A percentile compares a stretch with the other conserved stretches of the same genome.
Evolutionary conservation across 2,113 vertebrate species (phyloP).

Genomic region (Macrotis lagotis): DNA sequence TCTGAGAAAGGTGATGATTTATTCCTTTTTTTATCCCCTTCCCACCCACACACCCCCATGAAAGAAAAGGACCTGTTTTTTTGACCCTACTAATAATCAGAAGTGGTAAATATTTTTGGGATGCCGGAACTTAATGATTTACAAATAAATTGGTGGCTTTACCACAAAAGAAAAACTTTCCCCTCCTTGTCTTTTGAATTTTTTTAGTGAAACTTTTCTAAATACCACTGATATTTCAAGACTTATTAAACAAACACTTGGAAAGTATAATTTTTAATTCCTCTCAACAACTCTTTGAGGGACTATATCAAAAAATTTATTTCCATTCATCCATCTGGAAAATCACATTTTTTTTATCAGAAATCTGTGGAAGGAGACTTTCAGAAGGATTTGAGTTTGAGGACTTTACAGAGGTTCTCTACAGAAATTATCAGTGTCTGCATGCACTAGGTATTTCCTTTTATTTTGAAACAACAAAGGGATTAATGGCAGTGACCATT

Average conservation of each 20-base stretch:
- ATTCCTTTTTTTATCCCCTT: not conserved
- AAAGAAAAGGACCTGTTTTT: not conserved
- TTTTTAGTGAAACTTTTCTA: not conserved
- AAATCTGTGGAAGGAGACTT: not conserved
- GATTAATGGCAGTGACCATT: not conserved
- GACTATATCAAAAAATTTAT: not conserved
- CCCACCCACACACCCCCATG: not conserved
- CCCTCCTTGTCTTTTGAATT: not conserved
- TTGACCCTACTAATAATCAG: not conserved
- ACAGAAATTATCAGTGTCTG: not conserved
- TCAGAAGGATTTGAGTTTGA: not conserved
- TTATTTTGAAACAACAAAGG: slow-evolving; percentile 16
- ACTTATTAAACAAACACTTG: not conserved
- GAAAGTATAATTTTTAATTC: not conserved
- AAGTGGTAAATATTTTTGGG: not conserved
- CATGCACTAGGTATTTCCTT: slow-evolving; percentile 39
- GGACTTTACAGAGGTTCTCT: not conserved
- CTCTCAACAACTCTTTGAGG: not conserved
- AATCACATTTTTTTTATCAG: not conserved
- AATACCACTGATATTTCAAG: not conserved
- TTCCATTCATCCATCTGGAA: not conserved
- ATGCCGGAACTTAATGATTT: not conserved
- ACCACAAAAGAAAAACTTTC: not conserved
- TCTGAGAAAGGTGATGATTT: not conserved
- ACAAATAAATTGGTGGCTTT: not conserved